A percentile compares a stretch with the other conserved stretches of the same genome.
phyloP scores from a whole-genome alignment of 1,140 invertebrate genomes.

The Trialeurodes vaporariorum region DNA sequence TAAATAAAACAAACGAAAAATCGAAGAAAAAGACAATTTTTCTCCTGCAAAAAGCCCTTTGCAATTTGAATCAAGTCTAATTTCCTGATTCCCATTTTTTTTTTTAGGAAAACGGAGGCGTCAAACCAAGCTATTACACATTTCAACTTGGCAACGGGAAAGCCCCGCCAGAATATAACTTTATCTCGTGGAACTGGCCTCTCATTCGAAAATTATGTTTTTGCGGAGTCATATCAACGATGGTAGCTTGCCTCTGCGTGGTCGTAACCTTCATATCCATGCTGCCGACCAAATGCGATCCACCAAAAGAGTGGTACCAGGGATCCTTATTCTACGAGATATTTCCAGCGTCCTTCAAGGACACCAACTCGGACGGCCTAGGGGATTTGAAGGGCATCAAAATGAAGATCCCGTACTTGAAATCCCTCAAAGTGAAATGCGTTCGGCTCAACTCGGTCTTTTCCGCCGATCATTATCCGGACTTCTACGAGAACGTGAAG shows the following conservation, averaged over 20 bases:
- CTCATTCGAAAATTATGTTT: constrained; percentile 57
- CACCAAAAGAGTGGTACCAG: constrained; percentile 60
- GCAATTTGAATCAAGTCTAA: constrained; percentile 30
- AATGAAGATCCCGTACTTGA: constrained; percentile 47
- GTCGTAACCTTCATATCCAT: constrained; percentile 54
- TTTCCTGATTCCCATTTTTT: constrained; percentile 34
- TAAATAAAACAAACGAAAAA: no score
- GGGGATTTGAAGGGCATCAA: constrained; percentile 59
- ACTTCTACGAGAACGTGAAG: constrained; percentile 50
- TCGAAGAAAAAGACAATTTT: no score
- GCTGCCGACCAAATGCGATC: constrained; percentile 57
- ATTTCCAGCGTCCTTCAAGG: constrained; percentile 67
- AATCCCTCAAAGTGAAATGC: constrained; percentile 30
- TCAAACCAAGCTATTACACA: constrained; percentile 37
- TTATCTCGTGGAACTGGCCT: constrained; percentile 70
- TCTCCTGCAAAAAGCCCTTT: no score
- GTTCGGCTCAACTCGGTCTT: constrained; percentile 65
- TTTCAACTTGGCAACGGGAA: constrained; percentile 44
- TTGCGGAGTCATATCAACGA: constrained; percentile 52
- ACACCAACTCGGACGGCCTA: constrained; percentile 54
- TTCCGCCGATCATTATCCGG: constrained; percentile 51
- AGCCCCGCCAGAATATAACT: constrained; percentile 45
- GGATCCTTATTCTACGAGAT: constrained; percentile 70
- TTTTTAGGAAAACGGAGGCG: constrained; percentile 40
- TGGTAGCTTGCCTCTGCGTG: constrained; percentile 53